These are phyloP conservation scores for Bombus superbus DNA, from an alignment of 1,140 invertebrate genomes.

Conservation along the genomic window DNA sequence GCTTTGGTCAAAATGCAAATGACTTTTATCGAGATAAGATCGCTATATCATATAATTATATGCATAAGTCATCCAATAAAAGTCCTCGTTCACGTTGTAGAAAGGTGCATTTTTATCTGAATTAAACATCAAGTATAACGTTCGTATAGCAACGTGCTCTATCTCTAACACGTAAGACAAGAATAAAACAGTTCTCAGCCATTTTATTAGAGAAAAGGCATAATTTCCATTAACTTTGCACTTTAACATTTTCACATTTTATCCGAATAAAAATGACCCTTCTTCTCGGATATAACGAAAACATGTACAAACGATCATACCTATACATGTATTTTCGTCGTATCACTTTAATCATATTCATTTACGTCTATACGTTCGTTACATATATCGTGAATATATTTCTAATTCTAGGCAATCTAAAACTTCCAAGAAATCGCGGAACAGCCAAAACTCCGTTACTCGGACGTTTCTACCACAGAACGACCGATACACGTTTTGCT, in stretches of 20 bases:
- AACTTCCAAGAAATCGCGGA: not conserved
- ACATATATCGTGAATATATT: not conserved
- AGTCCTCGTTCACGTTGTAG: not conserved
- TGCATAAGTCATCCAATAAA: not conserved
- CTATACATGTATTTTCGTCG: not conserved
- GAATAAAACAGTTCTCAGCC: not conserved
- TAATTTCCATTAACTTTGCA: too few relatives aligned
- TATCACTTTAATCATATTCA: not conserved
- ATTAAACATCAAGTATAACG: not conserved
- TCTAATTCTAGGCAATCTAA: not conserved
- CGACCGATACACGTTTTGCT: slow-evolving; percentile 10
- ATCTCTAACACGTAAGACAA: not conserved
- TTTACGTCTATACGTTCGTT: not conserved
- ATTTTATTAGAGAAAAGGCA: too few relatives aligned
- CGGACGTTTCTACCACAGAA: not conserved
- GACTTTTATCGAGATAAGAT: not conserved
- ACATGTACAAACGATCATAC: not conserved
- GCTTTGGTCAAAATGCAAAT: not conserved
- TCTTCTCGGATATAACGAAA: not conserved
- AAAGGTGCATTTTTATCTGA: not conserved
- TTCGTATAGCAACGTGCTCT: not conserved
- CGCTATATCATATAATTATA: not conserved
- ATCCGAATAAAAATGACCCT: not conserved
- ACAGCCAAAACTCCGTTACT: not conserved
- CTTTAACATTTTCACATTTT: not conserved